Conservation (phyloP, 2,888 invertebrate genomes). For the Lasius platythorax region DNA sequence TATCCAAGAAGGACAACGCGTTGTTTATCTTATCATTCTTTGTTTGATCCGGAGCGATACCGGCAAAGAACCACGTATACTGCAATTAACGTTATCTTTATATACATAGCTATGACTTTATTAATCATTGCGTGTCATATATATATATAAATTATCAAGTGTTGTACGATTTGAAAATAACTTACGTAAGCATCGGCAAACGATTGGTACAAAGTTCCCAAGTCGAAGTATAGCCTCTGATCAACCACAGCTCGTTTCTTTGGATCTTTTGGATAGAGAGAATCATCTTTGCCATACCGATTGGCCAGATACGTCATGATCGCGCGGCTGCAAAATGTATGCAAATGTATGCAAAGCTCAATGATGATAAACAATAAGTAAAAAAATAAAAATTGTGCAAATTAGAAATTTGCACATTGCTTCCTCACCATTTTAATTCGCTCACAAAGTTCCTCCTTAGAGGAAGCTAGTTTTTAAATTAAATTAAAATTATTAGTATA, state of each 20-base stretch:
- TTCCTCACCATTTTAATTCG: too few relatives aligned
- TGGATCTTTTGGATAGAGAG: conserved; percentile 89
- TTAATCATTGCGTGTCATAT: not conserved
- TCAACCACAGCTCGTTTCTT: conserved; percentile 89
- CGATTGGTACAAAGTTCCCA: conserved; percentile 87
- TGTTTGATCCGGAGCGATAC: conserved; percentile 87
- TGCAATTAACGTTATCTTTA: conserved; percentile 21
- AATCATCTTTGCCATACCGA: conserved; percentile 89
- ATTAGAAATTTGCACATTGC: too few relatives aligned
- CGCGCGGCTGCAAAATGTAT: conserved; percentile 87
- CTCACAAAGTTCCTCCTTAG: too few relatives aligned
- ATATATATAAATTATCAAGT: not conserved
- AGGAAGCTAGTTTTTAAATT: too few relatives aligned
- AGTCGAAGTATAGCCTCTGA: conserved; percentile 89
- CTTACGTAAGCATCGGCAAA: conserved; percentile 88
- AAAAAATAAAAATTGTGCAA: too few relatives aligned
- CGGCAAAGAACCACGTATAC: not conserved
- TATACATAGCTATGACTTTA: not conserved
- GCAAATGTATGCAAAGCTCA: not conserved
- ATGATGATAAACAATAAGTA: not conserved
- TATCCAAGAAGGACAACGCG: conserved; percentile 90
- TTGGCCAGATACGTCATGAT: conserved; percentile 90
- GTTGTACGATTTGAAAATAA: conserved; percentile 64
- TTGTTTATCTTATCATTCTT: conserved; percentile 90
- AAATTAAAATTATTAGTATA: too few relatives aligned